Conservation (phyloP, 2,797 vertebrate genomes). For the Sebastes vulpes region DNA sequence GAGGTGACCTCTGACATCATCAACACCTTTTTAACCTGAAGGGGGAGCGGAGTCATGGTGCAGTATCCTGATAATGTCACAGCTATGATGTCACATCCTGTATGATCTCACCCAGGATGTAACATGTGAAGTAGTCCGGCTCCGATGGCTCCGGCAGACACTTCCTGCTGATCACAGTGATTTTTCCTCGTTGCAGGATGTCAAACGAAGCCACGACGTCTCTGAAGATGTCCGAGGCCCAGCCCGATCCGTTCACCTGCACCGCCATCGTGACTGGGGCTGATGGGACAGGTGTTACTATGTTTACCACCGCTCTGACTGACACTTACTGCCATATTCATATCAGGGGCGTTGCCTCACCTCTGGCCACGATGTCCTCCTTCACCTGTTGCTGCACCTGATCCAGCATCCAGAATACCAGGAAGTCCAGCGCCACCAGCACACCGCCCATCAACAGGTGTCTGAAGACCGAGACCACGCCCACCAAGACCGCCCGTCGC, state of each 20-base stretch:
- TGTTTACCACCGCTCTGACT: background rate
- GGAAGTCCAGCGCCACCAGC: constrained; percentile 87
- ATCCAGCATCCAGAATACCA: constrained; percentile 92
- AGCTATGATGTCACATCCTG: background rate
- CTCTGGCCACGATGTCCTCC: constrained; percentile 85
- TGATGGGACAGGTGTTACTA: constrained; percentile 44
- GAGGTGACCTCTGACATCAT: background rate
- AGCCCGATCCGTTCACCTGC: constrained; percentile 86
- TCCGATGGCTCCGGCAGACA: constrained; percentile 85
- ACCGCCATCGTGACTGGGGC: constrained; percentile 82
- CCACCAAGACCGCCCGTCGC: constrained; percentile 33
- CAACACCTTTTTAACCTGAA: background rate
- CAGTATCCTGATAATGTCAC: background rate
- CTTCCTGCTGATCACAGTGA: constrained; percentile 88
- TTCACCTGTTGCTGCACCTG: constrained; percentile 86
- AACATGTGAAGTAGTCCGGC: constrained; percentile 67
- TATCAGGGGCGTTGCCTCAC: constrained; percentile 66
- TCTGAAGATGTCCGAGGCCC: constrained; percentile 87
- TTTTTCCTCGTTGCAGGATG: constrained; percentile 86
- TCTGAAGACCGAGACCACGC: constrained; percentile 70
- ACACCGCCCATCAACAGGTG: constrained; percentile 79
- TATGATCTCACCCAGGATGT: constrained; percentile 46
- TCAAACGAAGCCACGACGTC: constrained; percentile 88
- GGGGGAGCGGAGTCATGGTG: no score
- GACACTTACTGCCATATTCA: accelerated